Base-by-base conservation (phyloP, 2,797 vertebrate species). In the Halcyon chelicuti region DNA sequence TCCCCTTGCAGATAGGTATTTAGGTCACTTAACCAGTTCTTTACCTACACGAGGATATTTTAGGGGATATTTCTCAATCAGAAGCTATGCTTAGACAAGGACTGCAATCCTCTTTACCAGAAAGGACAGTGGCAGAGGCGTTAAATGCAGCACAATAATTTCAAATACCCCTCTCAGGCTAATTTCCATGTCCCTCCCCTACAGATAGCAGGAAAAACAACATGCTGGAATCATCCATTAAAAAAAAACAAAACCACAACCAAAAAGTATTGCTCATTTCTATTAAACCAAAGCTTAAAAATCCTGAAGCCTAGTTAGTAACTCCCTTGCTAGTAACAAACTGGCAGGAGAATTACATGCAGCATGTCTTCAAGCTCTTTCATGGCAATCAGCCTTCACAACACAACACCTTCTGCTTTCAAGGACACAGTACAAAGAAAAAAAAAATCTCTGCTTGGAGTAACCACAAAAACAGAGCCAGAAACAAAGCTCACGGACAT, bases 351-450 rank as follows among this genome's bases (percentile, higher is more conserved):
- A 94, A 92, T n/a, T 47, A 70, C 46, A 71, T 17, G 17, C 13
- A 0, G 35, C 37, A 57, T 20, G 67, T 83, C 76, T 78, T 86
- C 57, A 65, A 57, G 21, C 13, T 85, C 51, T 47, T 80, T 70
- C 35, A 40, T 2, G 5, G 66, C 35, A 52, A 87, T 67, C 88
- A 63, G 28, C 23, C 55, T 75, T 80, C 61, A 66, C 20, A 75
- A 15, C 33, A 93, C 22, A 75, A 20, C 33, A 93, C 51, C 58
- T 71, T 93, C 78, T 86, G 82, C 91, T 91, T 93, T 93, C 91
- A 96, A 81, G 72, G 72, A 83, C 54, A 90, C 7, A 25, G 52
- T n/a, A 33, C 13, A 42, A 83, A 40, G 7, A 58, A 79, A 78
- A 70, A 78, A 70, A 52, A 55, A 71, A 62, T 5, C 54, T 73